phyloP scores from a whole-genome alignment of 2,113 vertebrate genomes.

The Scomber scombrus region DNA sequence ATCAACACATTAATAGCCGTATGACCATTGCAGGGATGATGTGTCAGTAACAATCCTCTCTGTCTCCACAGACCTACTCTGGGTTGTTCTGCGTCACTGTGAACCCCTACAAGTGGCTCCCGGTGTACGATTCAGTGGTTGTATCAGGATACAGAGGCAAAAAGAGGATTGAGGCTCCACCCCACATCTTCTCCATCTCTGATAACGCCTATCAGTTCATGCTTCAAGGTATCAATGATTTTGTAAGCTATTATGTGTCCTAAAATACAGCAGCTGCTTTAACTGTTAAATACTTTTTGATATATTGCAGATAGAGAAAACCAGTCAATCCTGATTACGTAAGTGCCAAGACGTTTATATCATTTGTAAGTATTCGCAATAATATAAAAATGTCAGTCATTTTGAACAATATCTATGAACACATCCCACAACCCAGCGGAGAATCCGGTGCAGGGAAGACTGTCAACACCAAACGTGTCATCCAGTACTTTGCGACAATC shows the following conservation, averaged over 20 bases:
- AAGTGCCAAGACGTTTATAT: constrained; percentile 62
- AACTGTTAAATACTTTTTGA: constrained; percentile 34
- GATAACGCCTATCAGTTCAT: constrained; percentile 83
- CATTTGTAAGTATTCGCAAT: background rate
- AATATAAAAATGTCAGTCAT: background rate
- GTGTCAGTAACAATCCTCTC: constrained; percentile 5
- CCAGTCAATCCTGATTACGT: constrained; percentile 91
- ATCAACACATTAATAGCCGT: background rate
- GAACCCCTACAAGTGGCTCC: constrained; percentile 92
- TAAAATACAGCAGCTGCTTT: constrained; percentile 59
- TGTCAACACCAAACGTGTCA: constrained; percentile 96
- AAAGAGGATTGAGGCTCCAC: constrained; percentile 79
- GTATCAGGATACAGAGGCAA: constrained; percentile 76
- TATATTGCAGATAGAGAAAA: constrained; percentile 86
- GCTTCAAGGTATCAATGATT: constrained; percentile 77
- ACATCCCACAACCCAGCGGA: constrained; percentile 81
- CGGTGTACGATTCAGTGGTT: constrained; percentile 85
- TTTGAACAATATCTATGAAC: constrained; percentile 35
- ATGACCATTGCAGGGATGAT: background rate
- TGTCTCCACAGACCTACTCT: constrained; percentile 86
- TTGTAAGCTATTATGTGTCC: constrained; percentile 33
- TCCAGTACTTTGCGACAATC: constrained; percentile 98
- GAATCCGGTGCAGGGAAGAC: constrained; percentile 98
- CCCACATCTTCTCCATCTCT: constrained; percentile 83
- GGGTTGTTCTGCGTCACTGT: constrained; percentile 91